These are phyloP conservation scores for Capromys pilorides DNA, from an alignment of 2,797 vertebrate genomes.

Conservation along the genomic window DNA sequence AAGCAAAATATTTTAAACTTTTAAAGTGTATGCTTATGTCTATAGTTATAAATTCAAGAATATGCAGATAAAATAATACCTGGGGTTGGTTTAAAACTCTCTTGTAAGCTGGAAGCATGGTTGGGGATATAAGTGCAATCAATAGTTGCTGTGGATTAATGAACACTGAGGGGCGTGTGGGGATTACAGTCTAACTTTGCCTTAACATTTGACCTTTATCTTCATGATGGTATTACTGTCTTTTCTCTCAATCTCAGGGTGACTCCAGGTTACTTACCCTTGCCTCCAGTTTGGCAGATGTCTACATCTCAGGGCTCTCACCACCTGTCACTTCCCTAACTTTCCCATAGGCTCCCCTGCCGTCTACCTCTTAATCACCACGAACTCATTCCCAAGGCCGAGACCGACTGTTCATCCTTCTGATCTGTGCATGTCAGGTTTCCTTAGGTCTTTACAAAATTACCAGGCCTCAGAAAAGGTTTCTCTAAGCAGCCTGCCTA, in stretches of 20 bases:
- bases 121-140: neutral
- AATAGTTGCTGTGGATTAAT: neutral
- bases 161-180: neutral
- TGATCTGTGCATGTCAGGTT: neutral
- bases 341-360: neutral
- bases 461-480: neutral
- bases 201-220: neutral
- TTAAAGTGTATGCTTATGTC: neutral
- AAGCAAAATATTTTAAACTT: neutral
- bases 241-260: neutral
- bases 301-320: too few relatives aligned
- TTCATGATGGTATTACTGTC: neutral
- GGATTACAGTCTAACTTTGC: neutral
- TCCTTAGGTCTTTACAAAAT: neutral
- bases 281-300: neutral
- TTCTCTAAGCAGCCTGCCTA: neutral
- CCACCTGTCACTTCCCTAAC: neutral
- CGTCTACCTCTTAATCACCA: neutral
- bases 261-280: neutral
- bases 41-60: constrained; percentile 33
- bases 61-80: neutral
- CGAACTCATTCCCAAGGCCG: neutral
- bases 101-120: neutral
- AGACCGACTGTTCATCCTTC: neutral
- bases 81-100: neutral